Conservation (phyloP, 2,888 invertebrate species). For the Iphiclides podalirius region DNA sequence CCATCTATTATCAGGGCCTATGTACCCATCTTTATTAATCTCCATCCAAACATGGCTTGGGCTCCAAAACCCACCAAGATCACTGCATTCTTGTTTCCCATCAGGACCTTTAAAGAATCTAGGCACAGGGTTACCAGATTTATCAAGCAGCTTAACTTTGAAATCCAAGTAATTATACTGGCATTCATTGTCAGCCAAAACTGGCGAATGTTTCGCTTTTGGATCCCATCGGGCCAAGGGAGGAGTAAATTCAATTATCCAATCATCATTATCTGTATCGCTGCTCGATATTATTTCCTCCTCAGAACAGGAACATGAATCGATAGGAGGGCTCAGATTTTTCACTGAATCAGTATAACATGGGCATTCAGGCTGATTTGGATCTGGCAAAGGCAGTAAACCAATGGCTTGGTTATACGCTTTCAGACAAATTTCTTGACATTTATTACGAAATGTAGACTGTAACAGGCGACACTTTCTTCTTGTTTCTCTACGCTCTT, state of each 20-base stretch:
- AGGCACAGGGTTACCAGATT: constrained; percentile 60
- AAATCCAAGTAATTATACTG: constrained; percentile 69
- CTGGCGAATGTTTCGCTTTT: constrained; percentile 60
- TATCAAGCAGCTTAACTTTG: constrained; percentile 65
- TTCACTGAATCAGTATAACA: constrained; percentile 44
- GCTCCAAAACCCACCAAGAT: constrained; percentile 69
- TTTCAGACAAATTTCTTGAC: constrained; percentile 72
- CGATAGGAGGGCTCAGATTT: constrained; percentile 45
- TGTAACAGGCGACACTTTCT: constrained; percentile 63
- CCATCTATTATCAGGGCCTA: constrained; percentile 69
- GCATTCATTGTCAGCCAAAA: constrained; percentile 42
- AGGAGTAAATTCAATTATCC: constrained; percentile 69
- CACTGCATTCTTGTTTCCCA: constrained; percentile 66
- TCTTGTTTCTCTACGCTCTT: constrained; percentile 63
- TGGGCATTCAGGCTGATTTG: constrained; percentile 64
- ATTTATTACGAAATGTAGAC: constrained; percentile 66
- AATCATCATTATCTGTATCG: constrained; percentile 69
- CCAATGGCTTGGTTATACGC: constrained; percentile 74
- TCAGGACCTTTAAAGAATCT: constrained; percentile 68
- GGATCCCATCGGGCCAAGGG: constrained; percentile 60
- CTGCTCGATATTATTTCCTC: constrained; percentile 53
- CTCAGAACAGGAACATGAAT: constrained; percentile 71
- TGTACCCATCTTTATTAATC: constrained; percentile 69
- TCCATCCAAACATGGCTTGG: constrained; percentile 59
- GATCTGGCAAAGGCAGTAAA: constrained; percentile 57